A percentile compares a stretch with the other conserved stretches of the same genome.
Evolutionary conservation across 2,797 vertebrate species (phyloP).

Genomic region (Phoeniculus purpureus): DNA sequence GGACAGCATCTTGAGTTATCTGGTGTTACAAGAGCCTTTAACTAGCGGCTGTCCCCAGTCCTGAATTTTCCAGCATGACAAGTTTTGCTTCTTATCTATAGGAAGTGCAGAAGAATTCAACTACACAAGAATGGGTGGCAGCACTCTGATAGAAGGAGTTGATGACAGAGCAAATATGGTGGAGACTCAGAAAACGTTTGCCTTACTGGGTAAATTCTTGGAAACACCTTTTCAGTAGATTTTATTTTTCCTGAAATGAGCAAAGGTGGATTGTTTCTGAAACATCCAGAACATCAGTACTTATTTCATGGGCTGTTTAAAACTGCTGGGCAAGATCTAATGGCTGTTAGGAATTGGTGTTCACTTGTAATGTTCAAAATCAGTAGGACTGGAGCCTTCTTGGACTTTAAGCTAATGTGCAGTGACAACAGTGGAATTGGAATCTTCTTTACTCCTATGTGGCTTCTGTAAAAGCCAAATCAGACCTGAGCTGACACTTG

Average conservation of each 20-base stretch:
- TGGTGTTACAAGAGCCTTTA: not conserved
- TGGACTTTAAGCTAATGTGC: not conserved
- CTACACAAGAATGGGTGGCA: constrained; percentile 90
- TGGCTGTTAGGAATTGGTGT: not conserved
- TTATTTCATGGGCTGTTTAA: not conserved
- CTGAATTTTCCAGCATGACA: not conserved
- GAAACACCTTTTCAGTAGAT: not conserved
- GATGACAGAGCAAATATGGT: constrained; percentile 88
- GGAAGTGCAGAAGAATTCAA: constrained; percentile 89
- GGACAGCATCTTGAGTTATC: not conserved
- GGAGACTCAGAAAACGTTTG: constrained; percentile 91
- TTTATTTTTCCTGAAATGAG: not conserved
- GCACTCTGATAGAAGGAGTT: constrained; percentile 86
- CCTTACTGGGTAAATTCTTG: constrained; percentile 84
- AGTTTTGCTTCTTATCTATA: constrained; percentile 58
- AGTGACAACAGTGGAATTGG: not conserved
- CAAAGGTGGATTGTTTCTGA: not conserved
- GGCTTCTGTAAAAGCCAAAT: not conserved
- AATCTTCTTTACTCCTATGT: not conserved
- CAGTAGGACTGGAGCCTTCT: not conserved
- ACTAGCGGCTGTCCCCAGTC: not conserved
- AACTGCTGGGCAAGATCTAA: not conserved
- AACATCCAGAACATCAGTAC: not conserved
- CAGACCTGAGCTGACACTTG: not conserved
- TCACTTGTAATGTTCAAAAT: not conserved